A percentile compares a stretch with the other conserved stretches of the same genome.
Conservation (phyloP, 2,797 vertebrate genomes). For the Galaxias olidus region DNA sequence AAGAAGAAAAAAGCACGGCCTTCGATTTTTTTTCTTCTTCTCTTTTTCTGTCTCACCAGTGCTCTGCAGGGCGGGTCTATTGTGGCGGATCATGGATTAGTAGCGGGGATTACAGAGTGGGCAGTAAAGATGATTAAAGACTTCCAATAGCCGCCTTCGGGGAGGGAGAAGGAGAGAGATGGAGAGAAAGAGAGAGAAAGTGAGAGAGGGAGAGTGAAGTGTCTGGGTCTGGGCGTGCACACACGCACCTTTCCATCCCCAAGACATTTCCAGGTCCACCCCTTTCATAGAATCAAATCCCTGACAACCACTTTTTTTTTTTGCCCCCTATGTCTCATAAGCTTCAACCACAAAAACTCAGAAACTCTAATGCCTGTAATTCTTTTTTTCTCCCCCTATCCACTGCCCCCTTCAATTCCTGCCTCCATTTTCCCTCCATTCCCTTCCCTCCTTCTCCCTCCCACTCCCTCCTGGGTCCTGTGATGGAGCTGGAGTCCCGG, state of each 20-base stretch:
- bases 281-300: neutral
- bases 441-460: neutral
- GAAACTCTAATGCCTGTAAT: neutral
- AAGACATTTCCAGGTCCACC: constrained; percentile 39
- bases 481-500: constrained; percentile 2
- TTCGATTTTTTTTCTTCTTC: constrained; percentile 25
- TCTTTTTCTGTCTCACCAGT: constrained; percentile 6
- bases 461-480: neutral
- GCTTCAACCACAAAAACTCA: neutral
- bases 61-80: constrained; percentile 37
- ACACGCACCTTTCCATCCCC: constrained; percentile 13
- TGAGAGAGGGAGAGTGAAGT: constrained; percentile 2
- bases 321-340: neutral
- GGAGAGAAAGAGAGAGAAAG: constrained; percentile 37
- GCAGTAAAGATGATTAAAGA: constrained; percentile 72
- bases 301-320: constrained; percentile 1
- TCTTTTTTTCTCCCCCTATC: neutral
- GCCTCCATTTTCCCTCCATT: neutral
- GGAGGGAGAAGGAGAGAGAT: constrained; percentile 11
- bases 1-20: neutral
- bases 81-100: constrained; percentile 63
- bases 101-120: constrained; percentile 67
- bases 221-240: neutral
- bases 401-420: neutral
- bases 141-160: constrained; percentile 58